phyloP scores from a whole-genome alignment of 1,140 invertebrate genomes.

The Octopus sinensis region DNA sequence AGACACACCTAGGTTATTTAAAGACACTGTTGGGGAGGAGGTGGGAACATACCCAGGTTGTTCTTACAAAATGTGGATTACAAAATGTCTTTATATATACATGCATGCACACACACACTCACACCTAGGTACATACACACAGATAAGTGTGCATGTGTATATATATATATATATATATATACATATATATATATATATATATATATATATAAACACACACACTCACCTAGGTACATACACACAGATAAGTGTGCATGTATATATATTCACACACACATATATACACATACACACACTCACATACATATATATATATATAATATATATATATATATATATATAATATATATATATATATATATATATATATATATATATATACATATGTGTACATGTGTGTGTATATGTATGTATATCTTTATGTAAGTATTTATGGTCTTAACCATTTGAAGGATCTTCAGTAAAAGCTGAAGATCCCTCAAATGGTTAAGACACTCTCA shows the following conservation, averaged over 20 bases:
- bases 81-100: background rate
- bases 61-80: background rate
- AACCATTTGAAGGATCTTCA: no score
- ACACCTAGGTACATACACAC: background rate
- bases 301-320: conserved; percentile 2
- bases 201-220: background rate
- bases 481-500: no score
- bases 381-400: no score
- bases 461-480: no score
- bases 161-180: background rate
- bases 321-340: no score
- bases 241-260: background rate
- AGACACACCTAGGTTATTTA: background rate
- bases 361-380: no score
- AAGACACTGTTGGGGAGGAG: background rate
- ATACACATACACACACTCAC: background rate
- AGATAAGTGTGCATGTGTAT: background rate
- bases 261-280: background rate
- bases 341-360: no score
- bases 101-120: background rate
- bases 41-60: background rate
- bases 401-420: no score
- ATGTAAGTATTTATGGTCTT: no score
- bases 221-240: background rate
- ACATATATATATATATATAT: background rate